These are phyloP conservation scores for Microhierax caerulescens DNA, from an alignment of 2,797 vertebrate species.

Conservation along the genomic window DNA sequence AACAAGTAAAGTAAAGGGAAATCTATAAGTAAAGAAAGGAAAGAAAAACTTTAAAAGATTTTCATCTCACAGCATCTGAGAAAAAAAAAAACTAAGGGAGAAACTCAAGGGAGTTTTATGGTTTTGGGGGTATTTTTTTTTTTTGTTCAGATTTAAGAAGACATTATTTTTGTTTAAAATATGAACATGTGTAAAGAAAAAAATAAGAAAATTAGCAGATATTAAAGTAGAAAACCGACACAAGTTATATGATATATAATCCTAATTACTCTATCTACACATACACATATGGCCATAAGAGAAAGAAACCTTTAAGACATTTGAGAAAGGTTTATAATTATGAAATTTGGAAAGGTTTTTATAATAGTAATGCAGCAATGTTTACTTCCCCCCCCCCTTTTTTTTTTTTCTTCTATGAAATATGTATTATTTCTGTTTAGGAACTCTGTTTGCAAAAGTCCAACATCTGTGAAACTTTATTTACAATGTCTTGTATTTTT, in stretches of 20 bases:
- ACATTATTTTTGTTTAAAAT: neutral
- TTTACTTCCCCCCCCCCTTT: neutral
- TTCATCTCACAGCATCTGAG: neutral
- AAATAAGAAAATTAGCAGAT: neutral
- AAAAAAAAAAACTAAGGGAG: neutral
- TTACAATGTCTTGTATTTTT: neutral
- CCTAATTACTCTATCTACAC: neutral
- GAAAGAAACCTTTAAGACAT: neutral
- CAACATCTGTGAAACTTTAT: neutral
- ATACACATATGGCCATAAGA: neutral
- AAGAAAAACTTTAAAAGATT: constrained; percentile 10
- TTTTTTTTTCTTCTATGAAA: neutral
- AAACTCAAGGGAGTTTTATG: neutral
- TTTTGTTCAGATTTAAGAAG: neutral
- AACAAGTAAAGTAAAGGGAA: neutral
- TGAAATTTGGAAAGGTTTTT: neutral
- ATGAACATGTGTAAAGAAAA: neutral
- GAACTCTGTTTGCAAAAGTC: neutral
- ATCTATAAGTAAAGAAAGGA: neutral
- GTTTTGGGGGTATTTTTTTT: neutral
- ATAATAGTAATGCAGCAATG: neutral
- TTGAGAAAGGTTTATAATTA: neutral
- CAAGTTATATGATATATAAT: neutral
- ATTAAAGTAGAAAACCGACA: neutral
- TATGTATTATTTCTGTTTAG: neutral